Percentiles rank a stretch among this genome's conserved stretches.
Conservation (phyloP, 1,140 invertebrate genomes). For the Aphis gossypii region DNA sequence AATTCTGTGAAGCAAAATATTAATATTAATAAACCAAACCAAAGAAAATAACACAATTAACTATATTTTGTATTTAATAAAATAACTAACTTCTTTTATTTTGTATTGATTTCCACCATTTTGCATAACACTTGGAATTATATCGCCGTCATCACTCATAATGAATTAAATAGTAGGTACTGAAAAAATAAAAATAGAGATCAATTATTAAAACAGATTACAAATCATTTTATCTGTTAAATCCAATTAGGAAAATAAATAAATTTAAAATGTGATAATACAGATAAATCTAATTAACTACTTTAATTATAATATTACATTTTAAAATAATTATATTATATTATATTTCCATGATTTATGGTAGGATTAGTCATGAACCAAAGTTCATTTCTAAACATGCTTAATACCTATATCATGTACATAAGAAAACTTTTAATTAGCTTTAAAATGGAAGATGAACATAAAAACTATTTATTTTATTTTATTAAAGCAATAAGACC, state of each 20-base stretch:
- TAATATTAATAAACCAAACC: background rate
- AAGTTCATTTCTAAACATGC: background rate
- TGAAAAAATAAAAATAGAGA: conserved; percentile 39
- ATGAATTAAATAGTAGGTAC: conserved; percentile 13
- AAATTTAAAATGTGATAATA: background rate
- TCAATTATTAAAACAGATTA: background rate
- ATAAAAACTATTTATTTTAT: background rate
- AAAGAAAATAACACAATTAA: background rate
- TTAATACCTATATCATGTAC: background rate
- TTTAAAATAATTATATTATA: background rate
- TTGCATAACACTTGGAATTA: conserved; percentile 51
- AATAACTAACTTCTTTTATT: conserved; percentile 36
- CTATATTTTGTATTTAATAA: background rate
- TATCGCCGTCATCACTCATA: conserved; percentile 56
- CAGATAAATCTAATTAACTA: background rate
- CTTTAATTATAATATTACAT: background rate
- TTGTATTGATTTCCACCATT: conserved; percentile 51
- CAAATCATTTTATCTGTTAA: conserved; percentile 21
- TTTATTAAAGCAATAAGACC: background rate
- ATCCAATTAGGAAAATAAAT: background rate
- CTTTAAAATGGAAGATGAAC: background rate
- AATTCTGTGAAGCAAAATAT: conserved; percentile 25
- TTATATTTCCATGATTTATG: background rate
- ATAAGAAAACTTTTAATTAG: background rate
- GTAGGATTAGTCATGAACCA: background rate